A percentile compares a stretch with the other conserved stretches of the same genome.
Conservation (phyloP, 2,888 invertebrate genomes). For the Trichogramma evanescens region DNA sequence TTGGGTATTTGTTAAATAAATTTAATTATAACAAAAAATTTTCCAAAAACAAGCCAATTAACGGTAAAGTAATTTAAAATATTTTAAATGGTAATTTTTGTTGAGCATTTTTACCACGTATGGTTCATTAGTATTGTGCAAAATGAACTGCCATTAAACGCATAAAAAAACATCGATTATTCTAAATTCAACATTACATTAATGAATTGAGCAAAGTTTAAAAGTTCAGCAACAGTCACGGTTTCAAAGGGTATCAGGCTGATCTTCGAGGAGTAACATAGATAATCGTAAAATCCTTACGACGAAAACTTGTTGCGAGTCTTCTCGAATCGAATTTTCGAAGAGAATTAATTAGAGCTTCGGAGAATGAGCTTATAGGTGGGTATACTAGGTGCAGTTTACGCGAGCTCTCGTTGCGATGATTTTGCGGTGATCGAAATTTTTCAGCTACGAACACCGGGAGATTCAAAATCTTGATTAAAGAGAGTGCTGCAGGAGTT, state of each 20-base stretch:
- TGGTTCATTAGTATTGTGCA: background rate
- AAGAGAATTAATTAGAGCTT: slow-evolving; percentile 11
- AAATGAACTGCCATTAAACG: background rate
- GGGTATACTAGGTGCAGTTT: too few relatives aligned
- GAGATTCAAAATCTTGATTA: slow-evolving; percentile 5
- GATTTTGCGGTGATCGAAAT: background rate
- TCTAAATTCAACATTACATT: too few relatives aligned
- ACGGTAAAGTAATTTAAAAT: background rate
- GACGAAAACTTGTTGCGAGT: slow-evolving; percentile 3
- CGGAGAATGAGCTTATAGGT: background rate
- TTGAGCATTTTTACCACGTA: background rate
- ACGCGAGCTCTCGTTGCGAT: background rate
- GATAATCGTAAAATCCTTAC: slow-evolving; percentile 9
- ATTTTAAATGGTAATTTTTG: background rate
- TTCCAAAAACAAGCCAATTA: background rate
- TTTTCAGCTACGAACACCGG: background rate
- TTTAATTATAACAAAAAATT: background rate
- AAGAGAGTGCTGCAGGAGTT: background rate
- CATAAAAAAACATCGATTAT: too few relatives aligned
- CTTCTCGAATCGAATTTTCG: slow-evolving; percentile 15
- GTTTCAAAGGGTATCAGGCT: background rate
- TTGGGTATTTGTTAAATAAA: background rate
- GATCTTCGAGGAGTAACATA: too few relatives aligned
- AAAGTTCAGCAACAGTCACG: background rate
- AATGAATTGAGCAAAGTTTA: background rate